Percentiles rank a stretch among this genome's conserved stretches.
These are phyloP conservation scores for Ectobius pallidus DNA, from an alignment of 2,888 invertebrate genomes.

Conservation along the genomic window DNA sequence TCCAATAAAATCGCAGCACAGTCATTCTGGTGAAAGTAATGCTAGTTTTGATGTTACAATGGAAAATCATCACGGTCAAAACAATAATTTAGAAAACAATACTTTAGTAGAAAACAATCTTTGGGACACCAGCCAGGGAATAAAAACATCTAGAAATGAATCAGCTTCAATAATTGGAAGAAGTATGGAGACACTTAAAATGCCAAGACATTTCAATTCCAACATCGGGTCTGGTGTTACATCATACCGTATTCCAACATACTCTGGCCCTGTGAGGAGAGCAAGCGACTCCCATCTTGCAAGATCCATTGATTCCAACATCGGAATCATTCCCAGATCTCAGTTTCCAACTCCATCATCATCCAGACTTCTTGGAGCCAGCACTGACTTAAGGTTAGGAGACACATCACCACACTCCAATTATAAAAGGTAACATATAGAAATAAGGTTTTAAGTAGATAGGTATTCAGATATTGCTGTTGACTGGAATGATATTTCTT, in stretches of 20 bases:
- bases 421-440: too few relatives aligned
- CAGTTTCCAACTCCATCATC: neutral
- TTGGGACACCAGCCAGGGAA: neutral
- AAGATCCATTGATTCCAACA: constrained; percentile 3
- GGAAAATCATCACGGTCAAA: neutral
- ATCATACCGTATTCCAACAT: neutral
- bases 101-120: neutral
- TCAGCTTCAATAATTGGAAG: neutral
- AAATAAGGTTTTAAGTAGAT: too few relatives aligned
- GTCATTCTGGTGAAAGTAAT: neutral
- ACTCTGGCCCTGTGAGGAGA: neutral
- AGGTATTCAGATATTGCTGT: too few relatives aligned
- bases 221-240: neutral
- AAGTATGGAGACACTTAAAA: neutral
- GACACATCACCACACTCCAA: too few relatives aligned
- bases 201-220: constrained; percentile 20
- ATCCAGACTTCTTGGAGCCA: too few relatives aligned
- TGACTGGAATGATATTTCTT: too few relatives aligned
- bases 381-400: too few relatives aligned
- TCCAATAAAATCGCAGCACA: neutral
- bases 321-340: neutral
- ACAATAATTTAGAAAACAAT: neutral
- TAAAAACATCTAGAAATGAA: neutral
- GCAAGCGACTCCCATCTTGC: constrained; percentile 12
- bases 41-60: neutral